These are phyloP conservation scores for Prolemur simus DNA, from an alignment of 2,113 vertebrate genomes.

Conservation along the genomic window DNA sequence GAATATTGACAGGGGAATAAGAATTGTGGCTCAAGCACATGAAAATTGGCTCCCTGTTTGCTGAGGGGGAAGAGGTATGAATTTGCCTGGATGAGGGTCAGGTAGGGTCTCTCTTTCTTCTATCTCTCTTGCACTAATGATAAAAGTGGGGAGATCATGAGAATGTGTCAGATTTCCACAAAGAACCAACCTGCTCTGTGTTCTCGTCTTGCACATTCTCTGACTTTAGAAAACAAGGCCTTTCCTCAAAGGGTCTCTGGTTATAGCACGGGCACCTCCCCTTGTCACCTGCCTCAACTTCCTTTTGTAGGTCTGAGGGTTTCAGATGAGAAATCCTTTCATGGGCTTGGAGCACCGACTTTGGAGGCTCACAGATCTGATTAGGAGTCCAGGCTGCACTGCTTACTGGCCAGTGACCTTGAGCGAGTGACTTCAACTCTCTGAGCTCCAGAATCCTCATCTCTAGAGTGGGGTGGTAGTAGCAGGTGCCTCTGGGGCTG, in stretches of 20 bases:
- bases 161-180: too few relatives aligned
- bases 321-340: not conserved
- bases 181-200: not conserved
- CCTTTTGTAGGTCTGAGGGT: not conserved
- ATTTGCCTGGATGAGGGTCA: not conserved
- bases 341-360: accelerated
- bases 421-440: not conserved
- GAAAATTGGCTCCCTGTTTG: not conserved
- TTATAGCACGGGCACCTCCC: accelerated
- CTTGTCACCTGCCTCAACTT: not conserved
- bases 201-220: not conserved
- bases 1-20: not conserved
- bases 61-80: not conserved
- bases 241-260: not conserved
- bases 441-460: not conserved
- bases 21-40: not conserved
- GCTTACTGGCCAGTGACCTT: not conserved
- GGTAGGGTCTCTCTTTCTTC: too few relatives aligned
- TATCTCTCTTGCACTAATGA: not conserved
- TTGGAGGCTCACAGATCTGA: not conserved
- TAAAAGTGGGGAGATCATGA: not conserved
- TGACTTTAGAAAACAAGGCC: not conserved
- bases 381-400: not conserved
- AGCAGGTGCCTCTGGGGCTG: not conserved
- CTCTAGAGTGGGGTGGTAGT: not conserved